Base-by-base conservation (phyloP, 53 echinoderm and acorn worm genomes). In the Crossaster papposus region DNA sequence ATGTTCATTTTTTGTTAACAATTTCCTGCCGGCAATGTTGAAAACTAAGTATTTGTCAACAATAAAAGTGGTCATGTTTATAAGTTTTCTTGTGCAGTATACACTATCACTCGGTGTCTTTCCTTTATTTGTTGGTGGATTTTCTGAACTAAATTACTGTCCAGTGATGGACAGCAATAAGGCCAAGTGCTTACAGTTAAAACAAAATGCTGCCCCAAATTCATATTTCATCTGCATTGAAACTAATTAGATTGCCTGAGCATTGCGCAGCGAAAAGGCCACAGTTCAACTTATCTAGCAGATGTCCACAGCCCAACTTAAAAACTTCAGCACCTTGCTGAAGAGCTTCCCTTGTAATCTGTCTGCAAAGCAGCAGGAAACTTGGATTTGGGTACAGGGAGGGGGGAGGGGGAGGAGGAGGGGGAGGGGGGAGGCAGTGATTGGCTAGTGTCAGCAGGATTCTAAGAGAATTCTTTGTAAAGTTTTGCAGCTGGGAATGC, bases 361-460 rank as follows among this genome's bases (percentile, higher is more conserved):
- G 36, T 28, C 12, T 14, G n/a, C 33, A 22, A 37, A 82, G 36
- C 82, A 82, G 82, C 65, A 82, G 82, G 65, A 82, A n/a, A 35
- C 81, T 31, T 31, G 64, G 26, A 68, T 35, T 44, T 34, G 68
- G 51, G 38, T 65, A 65, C 35, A 64, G 44, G 17, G 35, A 33
- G 24, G 24, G 3, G 28, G 81, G 33, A 64, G 65, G 36, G 50
- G 68, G 9, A 13, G 12, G 17, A n/a, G 58, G 24, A 23, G 3
- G 17, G 35, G 58, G 24, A 23, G 3, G 28, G 81, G 33, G 63
- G 65, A 64, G 50, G 68, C 23, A 13, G 12, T 32, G 23, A 23
- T 23, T 20, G 55, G 30, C 34, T 30, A 58, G 63, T 30, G 52
- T 52, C 79, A 33, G 32, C 32, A 55, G 81, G 55, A 26, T n/a